Base-by-base conservation (phyloP, 2,113 vertebrate species). In the Trogon melanurus region DNA sequence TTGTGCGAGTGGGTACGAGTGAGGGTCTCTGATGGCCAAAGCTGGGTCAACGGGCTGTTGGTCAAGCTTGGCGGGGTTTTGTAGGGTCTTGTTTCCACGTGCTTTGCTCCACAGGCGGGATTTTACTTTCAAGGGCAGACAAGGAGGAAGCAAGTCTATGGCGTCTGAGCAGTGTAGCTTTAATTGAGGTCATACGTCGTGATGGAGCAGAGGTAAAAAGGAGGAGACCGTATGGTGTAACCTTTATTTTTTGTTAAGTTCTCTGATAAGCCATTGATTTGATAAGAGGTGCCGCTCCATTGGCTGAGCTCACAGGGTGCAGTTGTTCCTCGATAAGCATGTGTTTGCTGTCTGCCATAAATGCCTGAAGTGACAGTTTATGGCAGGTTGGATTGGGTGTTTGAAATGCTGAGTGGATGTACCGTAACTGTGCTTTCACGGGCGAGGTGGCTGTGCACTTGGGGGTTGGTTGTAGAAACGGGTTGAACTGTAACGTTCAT, bases 331-430 rank as follows among this genome's bases (percentile, higher is more conserved):
- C 93, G 98, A 98, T 98, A 98, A 98, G 98, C 97, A 85, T 95
- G 97, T 97, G 97, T 98, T 98, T 98, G 98, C 98, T 96, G 98
- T 96, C 95, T 96, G 91, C 97, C 97, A 98, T 98, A 99, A 99
- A 98, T 98, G 98, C 98, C 98, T 97, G 96, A 92, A 97, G 98
- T 98, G 98, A 97, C 97, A 96, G 98, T 98, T 98, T 97, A 96
- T 97, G 88, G 90, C 51, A 79, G 98, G 98, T 97, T 61, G 98
- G 98, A 98, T 98, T 97, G 97, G 96, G 34, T 91, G 56, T 57
- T 89, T 89, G 58, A 86, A 84, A 88, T 69, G 73, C 89, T 85
- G 95, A 94, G 79, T 94, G 82, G 93, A 62, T 96, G 38, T 45
- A 75, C 48, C 78, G 20, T 38, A 75, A 69, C 75, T 48, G 62